Percentiles rank a stretch among this genome's conserved stretches.
Evolutionary conservation across 2,888 invertebrate species (phyloP).

Genomic region (Limnephilus rhombicus): DNA sequence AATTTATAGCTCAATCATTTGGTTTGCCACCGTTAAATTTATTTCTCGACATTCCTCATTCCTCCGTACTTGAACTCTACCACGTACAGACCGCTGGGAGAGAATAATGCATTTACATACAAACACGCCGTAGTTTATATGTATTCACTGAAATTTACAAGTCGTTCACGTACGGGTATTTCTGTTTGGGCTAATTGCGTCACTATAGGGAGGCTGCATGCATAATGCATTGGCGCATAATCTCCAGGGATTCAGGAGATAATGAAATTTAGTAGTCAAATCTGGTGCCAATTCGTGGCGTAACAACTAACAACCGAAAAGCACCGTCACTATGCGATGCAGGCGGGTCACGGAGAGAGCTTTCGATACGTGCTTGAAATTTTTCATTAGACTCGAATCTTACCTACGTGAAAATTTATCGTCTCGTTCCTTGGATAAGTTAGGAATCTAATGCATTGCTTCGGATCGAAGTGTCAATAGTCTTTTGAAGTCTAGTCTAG

Average conservation of each 20-base stretch:
- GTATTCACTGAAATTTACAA: background rate
- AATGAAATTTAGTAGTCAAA: background rate
- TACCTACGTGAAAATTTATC: background rate
- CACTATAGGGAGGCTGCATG: background rate
- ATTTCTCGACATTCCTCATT: background rate
- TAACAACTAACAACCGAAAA: background rate
- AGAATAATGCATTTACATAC: background rate
- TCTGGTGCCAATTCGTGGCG: background rate
- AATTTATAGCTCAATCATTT: background rate
- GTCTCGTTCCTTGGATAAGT: background rate
- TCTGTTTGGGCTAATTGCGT: constrained; percentile 1
- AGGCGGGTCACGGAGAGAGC: background rate
- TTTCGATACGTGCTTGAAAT: background rate
- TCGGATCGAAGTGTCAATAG: background rate
- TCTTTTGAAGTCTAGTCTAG: background rate
- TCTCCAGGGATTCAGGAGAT: background rate
- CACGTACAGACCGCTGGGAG: background rate
- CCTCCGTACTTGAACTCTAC: background rate
- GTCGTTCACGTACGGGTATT: background rate
- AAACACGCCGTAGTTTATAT: background rate
- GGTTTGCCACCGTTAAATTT: background rate
- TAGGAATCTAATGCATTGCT: background rate
- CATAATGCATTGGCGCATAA: background rate
- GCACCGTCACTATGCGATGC: background rate
- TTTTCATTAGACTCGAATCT: background rate